A percentile compares a stretch with the other conserved stretches of the same genome.
Evolutionary conservation across 2,797 vertebrate species (phyloP).

Genomic region (Sebastes kiyomatsui): DNA sequence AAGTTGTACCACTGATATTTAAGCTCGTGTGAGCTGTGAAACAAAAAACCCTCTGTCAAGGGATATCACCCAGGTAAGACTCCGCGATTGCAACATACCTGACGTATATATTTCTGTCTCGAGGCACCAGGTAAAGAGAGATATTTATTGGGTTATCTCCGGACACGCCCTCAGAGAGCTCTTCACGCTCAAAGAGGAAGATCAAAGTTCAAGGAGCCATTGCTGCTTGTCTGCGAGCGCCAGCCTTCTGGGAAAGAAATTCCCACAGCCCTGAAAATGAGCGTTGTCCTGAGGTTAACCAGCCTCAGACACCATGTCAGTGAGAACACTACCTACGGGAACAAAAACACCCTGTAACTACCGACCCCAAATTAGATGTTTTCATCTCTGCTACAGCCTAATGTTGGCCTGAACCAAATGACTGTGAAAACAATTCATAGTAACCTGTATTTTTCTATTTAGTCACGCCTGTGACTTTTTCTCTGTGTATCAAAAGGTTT

Average conservation of each 20-base stretch:
- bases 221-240: conserved; percentile 23
- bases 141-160: conserved; percentile 55
- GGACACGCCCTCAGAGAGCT: conserved; percentile 49
- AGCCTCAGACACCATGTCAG: conserved; percentile 52
- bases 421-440: conserved; percentile 30
- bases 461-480: not conserved
- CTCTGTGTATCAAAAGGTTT: conserved; percentile 15
- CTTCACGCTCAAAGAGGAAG: conserved; percentile 48
- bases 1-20: not conserved
- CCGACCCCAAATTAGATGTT: conserved; percentile 50
- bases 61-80: conserved; percentile 18
- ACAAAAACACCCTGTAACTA: conserved; percentile 39
- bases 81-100: conserved; percentile 20
- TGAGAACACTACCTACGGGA: conserved; percentile 37
- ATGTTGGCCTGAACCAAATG: conserved; percentile 24
- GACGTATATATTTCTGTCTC: conserved; percentile 17
- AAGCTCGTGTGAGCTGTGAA: conserved; percentile 22
- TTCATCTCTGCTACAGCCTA: conserved; percentile 31
- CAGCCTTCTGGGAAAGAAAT: conserved; percentile 55
- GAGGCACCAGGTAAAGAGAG: conserved; percentile 19
- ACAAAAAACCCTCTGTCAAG: not conserved
- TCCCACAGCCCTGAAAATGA: conserved; percentile 66
- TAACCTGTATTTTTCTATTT: conserved; percentile 37
- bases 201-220: conserved; percentile 73
- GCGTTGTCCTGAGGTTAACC: conserved; percentile 63